Conservation (phyloP, 1,140 invertebrate species). For the Dryas iulia region DNA sequence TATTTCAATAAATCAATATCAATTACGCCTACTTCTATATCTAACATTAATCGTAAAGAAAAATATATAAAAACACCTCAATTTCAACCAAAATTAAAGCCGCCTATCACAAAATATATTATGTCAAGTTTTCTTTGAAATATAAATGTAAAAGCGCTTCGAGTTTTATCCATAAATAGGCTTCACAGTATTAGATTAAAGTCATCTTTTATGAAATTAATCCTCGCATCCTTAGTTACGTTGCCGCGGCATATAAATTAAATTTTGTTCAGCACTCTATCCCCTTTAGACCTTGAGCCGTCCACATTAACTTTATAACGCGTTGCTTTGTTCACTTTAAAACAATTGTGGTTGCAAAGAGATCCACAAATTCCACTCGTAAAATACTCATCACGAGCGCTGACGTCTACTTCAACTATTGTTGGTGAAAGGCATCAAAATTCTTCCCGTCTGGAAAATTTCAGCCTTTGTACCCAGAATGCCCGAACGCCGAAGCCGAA, state of each 20-base stretch:
- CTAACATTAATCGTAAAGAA: too few species aligned
- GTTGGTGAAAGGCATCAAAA: conserved; percentile 53
- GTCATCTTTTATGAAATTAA: conserved; percentile 38
- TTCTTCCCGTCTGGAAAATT: conserved; percentile 58
- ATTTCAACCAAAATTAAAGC: not conserved
- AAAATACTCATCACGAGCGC: conserved; percentile 57
- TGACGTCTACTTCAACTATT: conserved; percentile 47
- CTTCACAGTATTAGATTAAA: conserved; percentile 33
- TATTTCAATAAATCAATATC: too few species aligned
- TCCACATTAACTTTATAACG: conserved; percentile 53
- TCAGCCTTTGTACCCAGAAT: conserved; percentile 49
- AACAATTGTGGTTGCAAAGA: conserved; percentile 51
- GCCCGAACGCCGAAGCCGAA: conserved; percentile 47
- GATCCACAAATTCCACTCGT: conserved; percentile 54
- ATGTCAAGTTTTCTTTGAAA: not conserved
- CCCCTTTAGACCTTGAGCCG: conserved; percentile 44
- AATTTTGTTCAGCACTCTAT: conserved; percentile 48
- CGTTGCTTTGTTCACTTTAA: conserved; percentile 54
- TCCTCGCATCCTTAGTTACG: conserved; percentile 34
- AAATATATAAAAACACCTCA: not conserved
- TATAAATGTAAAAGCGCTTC: conserved; percentile 26
- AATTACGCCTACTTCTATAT: too few species aligned
- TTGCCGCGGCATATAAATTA: conserved; percentile 42
- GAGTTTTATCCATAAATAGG: conserved; percentile 29
- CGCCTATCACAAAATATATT: not conserved